Percentiles rank a stretch among this genome's conserved stretches.
Conservation (phyloP, 2,888 invertebrate species). For the Anticlea derivata region DNA sequence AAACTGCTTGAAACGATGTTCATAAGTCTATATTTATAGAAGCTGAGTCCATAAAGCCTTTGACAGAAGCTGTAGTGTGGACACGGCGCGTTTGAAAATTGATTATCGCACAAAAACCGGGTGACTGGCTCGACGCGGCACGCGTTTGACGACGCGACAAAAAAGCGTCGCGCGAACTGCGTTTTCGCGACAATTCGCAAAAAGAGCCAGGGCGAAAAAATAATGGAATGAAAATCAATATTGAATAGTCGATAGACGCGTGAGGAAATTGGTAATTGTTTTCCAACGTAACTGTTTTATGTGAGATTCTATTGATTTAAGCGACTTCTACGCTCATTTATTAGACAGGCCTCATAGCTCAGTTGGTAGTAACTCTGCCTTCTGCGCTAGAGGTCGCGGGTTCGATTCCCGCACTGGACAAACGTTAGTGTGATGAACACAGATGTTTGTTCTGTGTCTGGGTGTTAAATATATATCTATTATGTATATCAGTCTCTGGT, state of each 20-base stretch:
- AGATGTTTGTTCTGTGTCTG: no score
- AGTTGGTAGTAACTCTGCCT: no score
- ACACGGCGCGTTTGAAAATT: slow-evolving; percentile 46
- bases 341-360: no score
- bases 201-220: slow-evolving; percentile 22
- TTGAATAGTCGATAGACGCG: slow-evolving; percentile 16
- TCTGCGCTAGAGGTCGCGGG: no score
- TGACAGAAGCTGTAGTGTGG: slow-evolving; percentile 37
- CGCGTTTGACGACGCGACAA: slow-evolving; percentile 52
- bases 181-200: slow-evolving; percentile 43
- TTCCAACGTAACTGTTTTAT: neutral
- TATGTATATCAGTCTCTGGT: no score
- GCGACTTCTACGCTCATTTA: no score
- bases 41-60: slow-evolving; percentile 7
- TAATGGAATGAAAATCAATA: slow-evolving; percentile 8
- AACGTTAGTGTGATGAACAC: no score
- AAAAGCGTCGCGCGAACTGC: slow-evolving; percentile 42
- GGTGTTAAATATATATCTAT: no score
- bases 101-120: slow-evolving; percentile 57
- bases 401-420: no score
- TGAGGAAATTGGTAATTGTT: slow-evolving; percentile 17
- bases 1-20: no score
- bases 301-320: neutral
- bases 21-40: neutral
- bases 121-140: slow-evolving; percentile 52